These are phyloP conservation scores for Coregonus clupeaformis DNA, from an alignment of 2,113 vertebrate genomes.

Conservation along the genomic window DNA sequence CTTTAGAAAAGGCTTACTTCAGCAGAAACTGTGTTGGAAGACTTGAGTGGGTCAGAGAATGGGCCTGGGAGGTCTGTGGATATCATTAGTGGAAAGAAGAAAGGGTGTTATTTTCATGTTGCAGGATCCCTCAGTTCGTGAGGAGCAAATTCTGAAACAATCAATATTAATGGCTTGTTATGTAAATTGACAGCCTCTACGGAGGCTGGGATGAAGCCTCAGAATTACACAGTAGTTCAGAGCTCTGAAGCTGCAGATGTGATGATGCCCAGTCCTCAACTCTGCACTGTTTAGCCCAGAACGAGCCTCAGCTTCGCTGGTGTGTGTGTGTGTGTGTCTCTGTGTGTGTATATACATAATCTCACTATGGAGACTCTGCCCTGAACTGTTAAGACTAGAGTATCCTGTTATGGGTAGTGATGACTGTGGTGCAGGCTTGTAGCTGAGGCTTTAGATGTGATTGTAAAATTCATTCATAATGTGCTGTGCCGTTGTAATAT, in stretches of 20 bases:
- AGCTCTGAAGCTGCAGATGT: conserved; percentile 10
- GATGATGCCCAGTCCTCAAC: conserved; percentile 4
- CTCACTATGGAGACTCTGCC: conserved; percentile 4
- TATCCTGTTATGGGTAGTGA: conserved; percentile 5
- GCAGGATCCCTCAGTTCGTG: conserved; percentile 39
- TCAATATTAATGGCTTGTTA: conserved; percentile 71
- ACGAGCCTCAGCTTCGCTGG: not conserved
- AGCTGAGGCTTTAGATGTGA: conserved; percentile 8
- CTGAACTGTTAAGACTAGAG: not conserved
- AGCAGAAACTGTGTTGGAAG: conserved; percentile 56
- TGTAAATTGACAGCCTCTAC: conserved; percentile 54
- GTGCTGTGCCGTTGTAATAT: conserved; percentile 23
- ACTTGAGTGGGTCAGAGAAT: conserved; percentile 56
- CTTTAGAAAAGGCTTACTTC: conserved; percentile 67
- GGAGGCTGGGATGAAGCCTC: conserved; percentile 33
- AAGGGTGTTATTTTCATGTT: conserved; percentile 59
- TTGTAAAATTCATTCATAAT: conserved; percentile 17
- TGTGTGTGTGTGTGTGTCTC: not conserved
- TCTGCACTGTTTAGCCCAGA: conserved; percentile 5
- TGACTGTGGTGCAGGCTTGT: conserved; percentile 7
- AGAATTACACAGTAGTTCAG: conserved; percentile 27
- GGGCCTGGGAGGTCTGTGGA: conserved; percentile 58
- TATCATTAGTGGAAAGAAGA: conserved; percentile 64
- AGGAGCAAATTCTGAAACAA: conserved; percentile 61
- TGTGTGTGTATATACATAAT: not conserved